These are phyloP conservation scores for Drosophila novamexicana DNA, from an alignment of 1,140 invertebrate genomes.

Conservation along the genomic window DNA sequence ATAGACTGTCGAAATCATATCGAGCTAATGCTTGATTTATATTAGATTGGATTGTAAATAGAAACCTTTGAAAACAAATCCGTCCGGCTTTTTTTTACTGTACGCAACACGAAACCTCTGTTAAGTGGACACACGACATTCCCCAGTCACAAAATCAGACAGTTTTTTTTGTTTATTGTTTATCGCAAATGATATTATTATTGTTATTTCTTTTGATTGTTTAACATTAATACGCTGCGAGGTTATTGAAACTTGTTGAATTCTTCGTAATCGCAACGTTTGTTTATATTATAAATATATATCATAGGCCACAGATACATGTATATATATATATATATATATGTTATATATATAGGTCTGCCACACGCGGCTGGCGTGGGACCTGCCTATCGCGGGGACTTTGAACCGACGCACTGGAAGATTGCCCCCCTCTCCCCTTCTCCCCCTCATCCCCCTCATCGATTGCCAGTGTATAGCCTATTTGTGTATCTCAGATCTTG, in stretches of 20 bases:
- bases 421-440: background rate
- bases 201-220: conserved; percentile 28
- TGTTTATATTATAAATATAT: conserved; percentile 68
- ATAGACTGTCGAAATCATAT: conserved; percentile 11
- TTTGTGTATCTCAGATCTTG: conserved; percentile 26
- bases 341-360: conserved; percentile 6
- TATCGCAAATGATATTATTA: conserved; percentile 57
- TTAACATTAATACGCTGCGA: conserved; percentile 47
- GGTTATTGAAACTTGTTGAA: conserved; percentile 78
- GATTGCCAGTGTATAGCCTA: background rate
- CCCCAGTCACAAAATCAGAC: conserved; percentile 23
- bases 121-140: conserved; percentile 12
- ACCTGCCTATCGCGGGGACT: conserved; percentile 39
- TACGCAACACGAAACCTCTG: conserved; percentile 9
- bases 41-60: background rate
- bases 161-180: conserved; percentile 22
- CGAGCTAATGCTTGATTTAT: conserved; percentile 10
- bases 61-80: background rate
- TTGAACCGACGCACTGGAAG: conserved; percentile 59
- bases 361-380: background rate
- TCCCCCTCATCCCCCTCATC: background rate
- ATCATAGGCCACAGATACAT: conserved; percentile 37
- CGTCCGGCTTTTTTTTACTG: background rate
- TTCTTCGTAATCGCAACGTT: conserved; percentile 22
- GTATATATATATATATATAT: conserved; percentile 13